phyloP scores from a whole-genome alignment of 2,888 invertebrate genomes.

The Leuctra nigra region DNA sequence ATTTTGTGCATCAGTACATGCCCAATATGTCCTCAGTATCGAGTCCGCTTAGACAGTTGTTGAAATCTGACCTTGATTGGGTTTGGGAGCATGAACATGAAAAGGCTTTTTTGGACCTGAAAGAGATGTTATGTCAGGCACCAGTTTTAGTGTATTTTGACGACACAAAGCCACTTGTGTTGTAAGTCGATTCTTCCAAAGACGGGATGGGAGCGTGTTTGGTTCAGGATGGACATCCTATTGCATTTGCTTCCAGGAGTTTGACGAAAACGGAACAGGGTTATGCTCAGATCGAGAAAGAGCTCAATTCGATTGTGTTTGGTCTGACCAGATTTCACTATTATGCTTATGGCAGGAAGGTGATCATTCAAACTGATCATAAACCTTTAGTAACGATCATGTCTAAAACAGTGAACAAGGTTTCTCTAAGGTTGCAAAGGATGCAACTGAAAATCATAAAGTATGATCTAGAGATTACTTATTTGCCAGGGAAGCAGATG shows the following conservation, averaged over 20 bases:
- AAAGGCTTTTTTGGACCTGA: slow-evolving; percentile 18
- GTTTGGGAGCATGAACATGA: slow-evolving; percentile 11
- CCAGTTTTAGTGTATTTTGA: slow-evolving; percentile 26
- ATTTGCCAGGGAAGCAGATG: not conserved
- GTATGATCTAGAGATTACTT: not conserved
- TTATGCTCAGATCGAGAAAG: slow-evolving; percentile 35
- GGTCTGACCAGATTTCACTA: slow-evolving; percentile 8
- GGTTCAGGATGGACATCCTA: slow-evolving; percentile 35
- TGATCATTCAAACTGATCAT: not conserved
- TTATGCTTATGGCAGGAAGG: slow-evolving; percentile 8
- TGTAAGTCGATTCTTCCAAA: slow-evolving; percentile 31
- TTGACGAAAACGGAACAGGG: slow-evolving; percentile 31
- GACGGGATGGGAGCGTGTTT: slow-evolving; percentile 35
- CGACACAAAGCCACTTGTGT: slow-evolving; percentile 11
- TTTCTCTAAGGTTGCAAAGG: not conserved
- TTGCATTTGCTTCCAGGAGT: slow-evolving; percentile 36
- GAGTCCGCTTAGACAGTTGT: slow-evolving; percentile 18
- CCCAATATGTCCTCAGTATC: slow-evolving; percentile 11
- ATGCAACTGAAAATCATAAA: not conserved
- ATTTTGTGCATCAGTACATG: slow-evolving; percentile 11
- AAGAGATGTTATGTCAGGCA: slow-evolving; percentile 18
- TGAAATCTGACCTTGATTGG: slow-evolving; percentile 13
- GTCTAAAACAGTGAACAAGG: slow-evolving; percentile 11
- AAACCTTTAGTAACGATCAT: not conserved
- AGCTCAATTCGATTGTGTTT: slow-evolving; percentile 25